Evolutionary conservation across 2,113 vertebrate species (phyloP), one percentile per base, ranked within the genome.

Genomic region (Salvelinus sp.): DNA sequence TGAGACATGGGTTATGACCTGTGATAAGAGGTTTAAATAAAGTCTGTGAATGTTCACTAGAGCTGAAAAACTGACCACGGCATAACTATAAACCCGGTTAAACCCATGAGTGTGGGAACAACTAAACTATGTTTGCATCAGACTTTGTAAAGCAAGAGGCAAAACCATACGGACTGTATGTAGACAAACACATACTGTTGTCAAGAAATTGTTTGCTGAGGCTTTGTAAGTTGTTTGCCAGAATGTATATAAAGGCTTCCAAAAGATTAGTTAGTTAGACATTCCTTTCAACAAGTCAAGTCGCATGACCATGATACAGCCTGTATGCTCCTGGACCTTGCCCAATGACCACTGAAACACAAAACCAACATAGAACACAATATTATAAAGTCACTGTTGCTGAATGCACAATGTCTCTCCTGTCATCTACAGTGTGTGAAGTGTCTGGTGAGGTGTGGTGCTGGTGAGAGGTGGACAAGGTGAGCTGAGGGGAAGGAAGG

Each of bases 401-500:
- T 70, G 30, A 81, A 79, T 72, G 74, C 73, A 83, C 73, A 72
- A 72, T 79, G 48, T 60, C 50, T 72, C 20, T 77, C 54, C 63
- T 57, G 28, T 50, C 65, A 73, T 74, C 78, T 70, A 68, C 63
- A 71, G 68, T 57, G 76, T 25, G 23, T 38, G n/a, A 13, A 12
- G 25, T 76, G 22, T 63, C 73, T n/a, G 20, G 67, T 82, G 79
- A 78, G 20, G 62, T 82, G 79, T 76, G 33, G 76, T 79, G 80
- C 70, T 76, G 74, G 74, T 77, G 57, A 76, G 23, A 48, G 28
- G 67, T 79, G 75, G 68, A 12, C 50, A 54, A 18, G 50, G 3
- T 33, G 33, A 70, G 50, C 9, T 66, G 2, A 66, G 2, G n/a
- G 38, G 38, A 44, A 18, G 50, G 50, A 54, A 14, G 50, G 50